Percentiles rank a stretch among this genome's conserved stretches.
Conservation (phyloP, 2,888 invertebrate species). For the Oxyscelio sp. region DNA sequence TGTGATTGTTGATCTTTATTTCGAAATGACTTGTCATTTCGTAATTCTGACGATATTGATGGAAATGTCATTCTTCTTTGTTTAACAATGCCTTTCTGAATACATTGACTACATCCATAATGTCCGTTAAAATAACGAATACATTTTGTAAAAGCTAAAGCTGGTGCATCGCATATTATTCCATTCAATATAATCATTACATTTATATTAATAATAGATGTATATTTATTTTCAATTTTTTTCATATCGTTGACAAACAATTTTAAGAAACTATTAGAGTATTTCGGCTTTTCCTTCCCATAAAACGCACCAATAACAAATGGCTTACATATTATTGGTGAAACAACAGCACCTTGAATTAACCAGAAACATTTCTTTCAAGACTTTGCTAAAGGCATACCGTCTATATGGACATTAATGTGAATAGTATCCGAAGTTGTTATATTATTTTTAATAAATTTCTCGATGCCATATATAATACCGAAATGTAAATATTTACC, state of each 20-base stretch:
- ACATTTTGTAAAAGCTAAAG: not conserved
- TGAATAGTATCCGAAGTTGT: not conserved
- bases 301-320: not conserved
- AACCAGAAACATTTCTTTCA: not conserved
- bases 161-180: conserved; percentile 1
- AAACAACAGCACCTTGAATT: not conserved
- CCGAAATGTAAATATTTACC: conserved; percentile 45
- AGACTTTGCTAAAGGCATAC: not conserved
- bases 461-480: not conserved
- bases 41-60: not conserved
- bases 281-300: not conserved
- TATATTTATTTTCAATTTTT: not conserved
- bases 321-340: not conserved
- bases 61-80: not conserved
- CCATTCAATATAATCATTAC: not conserved
- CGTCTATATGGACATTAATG: not conserved
- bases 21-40: not conserved
- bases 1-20: not conserved
- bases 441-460: not conserved
- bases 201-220: not conserved
- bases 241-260: not conserved
- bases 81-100: not conserved
- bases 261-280: not conserved
- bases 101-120: not conserved
- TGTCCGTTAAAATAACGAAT: not conserved